Percentiles rank a stretch among this genome's conserved stretches.
These are phyloP conservation scores for Zoanthus gigantus DNA, from an alignment of 92 coral and sea anemone genomes.

Conservation along the genomic window DNA sequence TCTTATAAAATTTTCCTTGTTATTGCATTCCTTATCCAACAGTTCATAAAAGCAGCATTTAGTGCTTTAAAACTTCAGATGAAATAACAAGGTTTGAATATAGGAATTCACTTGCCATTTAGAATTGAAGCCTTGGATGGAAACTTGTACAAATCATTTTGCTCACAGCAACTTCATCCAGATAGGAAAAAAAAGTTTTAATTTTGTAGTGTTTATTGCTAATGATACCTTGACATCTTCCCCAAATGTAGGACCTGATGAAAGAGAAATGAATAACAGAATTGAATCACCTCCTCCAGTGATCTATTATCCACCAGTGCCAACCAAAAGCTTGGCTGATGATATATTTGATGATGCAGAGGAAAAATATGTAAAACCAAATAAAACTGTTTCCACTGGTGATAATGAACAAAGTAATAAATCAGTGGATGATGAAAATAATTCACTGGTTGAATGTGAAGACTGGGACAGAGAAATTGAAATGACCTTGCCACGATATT, in stretches of 20 bases:
- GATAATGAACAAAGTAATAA: not conserved
- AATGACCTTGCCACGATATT: not conserved
- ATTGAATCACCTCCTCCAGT: constrained; percentile 5
- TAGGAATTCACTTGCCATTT: too few species aligned
- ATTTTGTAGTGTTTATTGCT: not conserved
- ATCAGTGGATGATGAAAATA: not conserved
- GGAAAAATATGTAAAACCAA: constrained; percentile 4
- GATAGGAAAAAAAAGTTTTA: too few species aligned
- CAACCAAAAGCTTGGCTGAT: not conserved
- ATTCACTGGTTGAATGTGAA: not conserved
- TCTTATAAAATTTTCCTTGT: too few species aligned
- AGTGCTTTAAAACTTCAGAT: too few species aligned
- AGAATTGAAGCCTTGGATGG: too few species aligned
- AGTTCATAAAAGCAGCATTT: too few species aligned
- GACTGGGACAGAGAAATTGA: constrained; percentile 49
- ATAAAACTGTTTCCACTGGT: not conserved
- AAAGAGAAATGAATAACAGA: constrained; percentile 15
- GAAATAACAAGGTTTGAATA: too few species aligned
- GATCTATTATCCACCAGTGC: constrained; percentile 12
- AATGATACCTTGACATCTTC: not conserved
- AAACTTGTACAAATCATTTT: too few species aligned
- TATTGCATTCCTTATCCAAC: too few species aligned
- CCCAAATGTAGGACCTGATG: constrained; percentile 24
- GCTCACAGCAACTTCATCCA: too few species aligned
- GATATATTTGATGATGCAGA: constrained; percentile 40